phyloP scores from a whole-genome alignment of 2,113 vertebrate species.

The Clarias batrachus region DNA sequence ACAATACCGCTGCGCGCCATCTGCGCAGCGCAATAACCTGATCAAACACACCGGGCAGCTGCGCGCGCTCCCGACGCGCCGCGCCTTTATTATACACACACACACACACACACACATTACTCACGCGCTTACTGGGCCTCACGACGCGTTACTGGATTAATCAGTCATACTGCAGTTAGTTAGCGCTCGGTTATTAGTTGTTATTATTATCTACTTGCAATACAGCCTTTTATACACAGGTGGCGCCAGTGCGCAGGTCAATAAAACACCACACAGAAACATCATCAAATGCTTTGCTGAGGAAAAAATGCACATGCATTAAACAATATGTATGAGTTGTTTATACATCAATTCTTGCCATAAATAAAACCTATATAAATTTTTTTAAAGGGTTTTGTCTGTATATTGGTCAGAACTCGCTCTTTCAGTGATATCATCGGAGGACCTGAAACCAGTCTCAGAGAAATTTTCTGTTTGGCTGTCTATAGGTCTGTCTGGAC shows the following conservation, averaged over 20 bases:
- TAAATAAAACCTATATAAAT: too few relatives aligned
- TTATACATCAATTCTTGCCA: too few relatives aligned
- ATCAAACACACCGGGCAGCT: slow-evolving; percentile 48
- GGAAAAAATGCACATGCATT: not conserved
- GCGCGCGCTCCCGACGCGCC: slow-evolving; percentile 33
- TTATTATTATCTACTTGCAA: not conserved
- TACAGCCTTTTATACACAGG: not conserved
- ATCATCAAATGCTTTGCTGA: not conserved
- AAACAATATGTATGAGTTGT: too few relatives aligned
- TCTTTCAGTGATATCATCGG: too few relatives aligned
- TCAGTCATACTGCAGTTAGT: not conserved
- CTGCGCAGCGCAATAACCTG: slow-evolving; percentile 48
- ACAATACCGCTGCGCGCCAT: slow-evolving; percentile 51
- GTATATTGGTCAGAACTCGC: too few relatives aligned
- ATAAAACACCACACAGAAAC: not conserved
- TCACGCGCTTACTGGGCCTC: not conserved
- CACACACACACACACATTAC: slow-evolving; percentile 7
- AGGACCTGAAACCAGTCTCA: too few relatives aligned
- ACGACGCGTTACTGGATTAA: not conserved
- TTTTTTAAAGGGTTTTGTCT: too few relatives aligned
- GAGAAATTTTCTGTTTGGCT: too few relatives aligned
- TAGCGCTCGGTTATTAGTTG: not conserved
- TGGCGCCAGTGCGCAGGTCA: not conserved
- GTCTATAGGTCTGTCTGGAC: too few relatives aligned
- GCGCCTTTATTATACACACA: slow-evolving; percentile 14